phyloP scores from a whole-genome alignment of 2,113 vertebrate species.

The Perccottus glenii region DNA sequence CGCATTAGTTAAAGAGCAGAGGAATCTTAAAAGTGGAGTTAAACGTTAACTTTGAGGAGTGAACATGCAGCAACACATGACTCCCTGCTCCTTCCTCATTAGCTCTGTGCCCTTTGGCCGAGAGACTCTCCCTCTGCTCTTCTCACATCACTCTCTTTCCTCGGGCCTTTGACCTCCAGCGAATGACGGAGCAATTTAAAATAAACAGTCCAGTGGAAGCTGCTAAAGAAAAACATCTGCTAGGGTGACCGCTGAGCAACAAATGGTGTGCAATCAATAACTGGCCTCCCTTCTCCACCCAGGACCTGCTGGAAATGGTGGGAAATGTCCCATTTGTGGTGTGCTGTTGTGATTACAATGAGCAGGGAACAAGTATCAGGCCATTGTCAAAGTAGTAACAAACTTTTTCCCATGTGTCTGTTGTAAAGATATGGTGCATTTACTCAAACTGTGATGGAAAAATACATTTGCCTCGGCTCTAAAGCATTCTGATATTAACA shows the following conservation, averaged over 20 bases:
- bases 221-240: constrained; percentile 80
- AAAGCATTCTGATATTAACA: not conserved
- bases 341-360: constrained; percentile 74
- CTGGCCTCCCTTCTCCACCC: constrained; percentile 29
- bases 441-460: constrained; percentile 11
- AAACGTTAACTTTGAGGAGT: constrained; percentile 72
- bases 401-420: constrained; percentile 6
- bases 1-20: constrained; percentile 58
- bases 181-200: constrained; percentile 72
- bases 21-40: constrained; percentile 72
- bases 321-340: constrained; percentile 73
- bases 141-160: constrained; percentile 40
- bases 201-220: constrained; percentile 71
- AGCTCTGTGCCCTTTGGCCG: constrained; percentile 71
- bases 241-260: constrained; percentile 51
- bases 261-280: constrained; percentile 66
- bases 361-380: constrained; percentile 28
- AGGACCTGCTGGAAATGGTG: constrained; percentile 67
- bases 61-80: constrained; percentile 60
- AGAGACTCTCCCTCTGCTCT: constrained; percentile 28
- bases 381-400: constrained; percentile 40
- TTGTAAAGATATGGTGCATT: constrained; percentile 14
- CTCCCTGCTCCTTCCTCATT: constrained; percentile 67
- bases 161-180: constrained; percentile 76
- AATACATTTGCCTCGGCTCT: constrained; percentile 8